phyloP scores from a whole-genome alignment of 2,888 invertebrate genomes.

The Scaptomyza reducta region DNA sequence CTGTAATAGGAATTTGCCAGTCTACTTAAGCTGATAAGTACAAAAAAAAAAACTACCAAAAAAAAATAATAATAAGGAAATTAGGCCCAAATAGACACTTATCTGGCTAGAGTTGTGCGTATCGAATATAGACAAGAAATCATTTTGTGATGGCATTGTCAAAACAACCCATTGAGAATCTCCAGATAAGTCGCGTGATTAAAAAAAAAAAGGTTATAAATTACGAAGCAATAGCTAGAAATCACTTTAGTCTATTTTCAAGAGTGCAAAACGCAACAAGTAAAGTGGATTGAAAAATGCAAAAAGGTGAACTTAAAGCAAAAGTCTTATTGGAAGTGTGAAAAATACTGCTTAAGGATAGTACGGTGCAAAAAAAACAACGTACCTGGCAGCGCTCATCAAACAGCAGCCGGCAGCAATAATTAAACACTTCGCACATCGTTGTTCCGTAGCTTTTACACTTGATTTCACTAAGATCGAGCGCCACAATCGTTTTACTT shows the following conservation, averaged over 20 bases:
- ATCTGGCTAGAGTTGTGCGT: conserved; percentile 39
- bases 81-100: conserved; percentile 40
- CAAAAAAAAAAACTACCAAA: conserved; percentile 14
- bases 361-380: not conserved
- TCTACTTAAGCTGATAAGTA: conserved; percentile 53
- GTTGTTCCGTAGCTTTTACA: not conserved
- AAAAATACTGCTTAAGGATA: not conserved
- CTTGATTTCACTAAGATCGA: not conserved
- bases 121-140: conserved; percentile 36
- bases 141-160: conserved; percentile 25
- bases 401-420: not conserved
- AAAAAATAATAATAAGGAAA: conserved; percentile 42
- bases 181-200: conserved; percentile 58
- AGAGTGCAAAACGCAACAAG: conserved; percentile 26
- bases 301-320: conserved; percentile 52
- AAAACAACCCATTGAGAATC: conserved; percentile 50
- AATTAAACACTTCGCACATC: not conserved
- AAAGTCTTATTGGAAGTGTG: not conserved
- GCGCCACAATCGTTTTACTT: too few relatives aligned
- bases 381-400: not conserved
- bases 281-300: conserved; percentile 41
- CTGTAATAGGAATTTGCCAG: conserved; percentile 27
- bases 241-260: conserved; percentile 55
- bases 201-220: conserved; percentile 58
- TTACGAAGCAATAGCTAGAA: conserved; percentile 11